Percentiles rank a stretch among this genome's conserved stretches.
phyloP scores from a whole-genome alignment of 2,797 vertebrate species.

The Malurus leucopterus region DNA sequence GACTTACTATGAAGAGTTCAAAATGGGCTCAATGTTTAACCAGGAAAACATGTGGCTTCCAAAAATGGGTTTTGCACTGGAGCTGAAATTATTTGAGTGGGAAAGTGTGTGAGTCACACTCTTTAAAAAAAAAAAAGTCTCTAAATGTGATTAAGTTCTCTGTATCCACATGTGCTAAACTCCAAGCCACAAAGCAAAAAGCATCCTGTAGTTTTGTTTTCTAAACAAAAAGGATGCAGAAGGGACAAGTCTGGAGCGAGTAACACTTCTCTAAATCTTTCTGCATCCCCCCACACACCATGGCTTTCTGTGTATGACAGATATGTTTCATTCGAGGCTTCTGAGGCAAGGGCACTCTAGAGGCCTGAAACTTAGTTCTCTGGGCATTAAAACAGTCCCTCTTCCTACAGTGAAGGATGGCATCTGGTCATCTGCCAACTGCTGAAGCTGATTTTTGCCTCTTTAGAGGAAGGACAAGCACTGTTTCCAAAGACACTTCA shows the following conservation, averaged over 20 bases:
- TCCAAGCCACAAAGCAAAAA: background rate
- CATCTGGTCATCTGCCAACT: background rate
- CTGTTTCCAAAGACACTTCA: background rate
- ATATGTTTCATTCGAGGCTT: background rate
- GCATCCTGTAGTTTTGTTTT: background rate
- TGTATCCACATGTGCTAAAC: background rate
- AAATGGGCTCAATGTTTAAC: slow-evolving; percentile 23
- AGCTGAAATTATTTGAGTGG: background rate
- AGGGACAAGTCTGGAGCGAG: background rate
- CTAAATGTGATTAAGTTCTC: background rate
- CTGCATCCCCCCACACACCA: background rate
- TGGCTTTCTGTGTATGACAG: background rate
- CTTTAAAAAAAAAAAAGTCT: background rate
- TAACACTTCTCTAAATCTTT: background rate
- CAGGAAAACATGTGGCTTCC: background rate
- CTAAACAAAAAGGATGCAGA: background rate
- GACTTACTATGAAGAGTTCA: background rate
- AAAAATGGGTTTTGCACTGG: background rate
- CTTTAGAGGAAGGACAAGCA: background rate
- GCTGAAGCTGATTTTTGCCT: background rate
- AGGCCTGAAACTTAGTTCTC: background rate
- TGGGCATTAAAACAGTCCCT: background rate
- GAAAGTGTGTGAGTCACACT: background rate
- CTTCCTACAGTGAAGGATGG: background rate
- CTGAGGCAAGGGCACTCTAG: background rate